Evolutionary conservation across 2,888 invertebrate species (phyloP), one percentile per base, ranked within the genome.

Genomic region (Drosophila formosana): DNA sequence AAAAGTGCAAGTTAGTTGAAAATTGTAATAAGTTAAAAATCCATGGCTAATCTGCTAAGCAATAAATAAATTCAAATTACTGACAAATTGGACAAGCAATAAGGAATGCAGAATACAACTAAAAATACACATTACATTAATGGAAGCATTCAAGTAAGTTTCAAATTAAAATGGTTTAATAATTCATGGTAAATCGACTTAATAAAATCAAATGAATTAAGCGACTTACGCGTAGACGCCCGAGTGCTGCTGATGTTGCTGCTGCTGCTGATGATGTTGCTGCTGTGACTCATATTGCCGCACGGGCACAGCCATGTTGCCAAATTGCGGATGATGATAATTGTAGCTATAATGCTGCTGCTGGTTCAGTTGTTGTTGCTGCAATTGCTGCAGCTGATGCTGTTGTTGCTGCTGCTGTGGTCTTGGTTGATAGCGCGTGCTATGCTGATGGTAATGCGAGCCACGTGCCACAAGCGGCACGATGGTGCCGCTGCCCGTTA

Each of bases 241-340:
- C 1, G 72, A 52, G 61, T 86, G 86, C 52, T 77, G 84, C 13
- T 67, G 64, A 7, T 58, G 67, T 3, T 64, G 80, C 25, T 76
- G 85, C 25, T 76, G 78, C 18, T 18, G 18, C 18, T 18, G 18
- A 18, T 18, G 18, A n/a, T 67, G 89, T 41, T 75, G 80, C 25
- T 76, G 85, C 25, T 76, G 78, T 32, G 75, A 51, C 43, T 86
- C 83, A 39, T 72, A 68, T 53, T 91, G 90, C 9, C 92, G 81
- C 57, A 91, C 88, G 11, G 92, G 88, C 65, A 91, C 91, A 7
- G 92, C 88, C 92, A 91, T 92, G 67, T 91, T 91, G 32, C 91
- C 91, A 57, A 91, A 91, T 52, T 91, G 92, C 25, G 92, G 92
- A 82, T 91, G 92, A 74, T 92, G 91, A 71, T 92, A 92, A 66